Evolutionary conservation across 2,113 vertebrate genomes (phyloP).

Genomic region (Grammomys surdaster): DNA sequence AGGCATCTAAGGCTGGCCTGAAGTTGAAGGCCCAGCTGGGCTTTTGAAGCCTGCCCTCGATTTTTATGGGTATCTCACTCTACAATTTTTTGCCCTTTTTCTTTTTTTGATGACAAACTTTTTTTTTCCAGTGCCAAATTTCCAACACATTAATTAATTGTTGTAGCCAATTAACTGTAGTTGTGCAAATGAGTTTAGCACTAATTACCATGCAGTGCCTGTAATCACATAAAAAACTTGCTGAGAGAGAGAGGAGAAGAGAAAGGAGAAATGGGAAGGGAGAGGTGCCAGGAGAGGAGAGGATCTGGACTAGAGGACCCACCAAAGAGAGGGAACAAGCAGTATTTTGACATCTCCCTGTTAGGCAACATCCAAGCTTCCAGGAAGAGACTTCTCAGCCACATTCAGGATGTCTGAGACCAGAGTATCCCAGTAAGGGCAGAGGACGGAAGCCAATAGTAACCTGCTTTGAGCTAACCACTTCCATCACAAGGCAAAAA

Average conservation of each 20-base stretch:
- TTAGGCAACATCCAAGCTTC: conserved; percentile 14
- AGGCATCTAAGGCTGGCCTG: conserved; percentile 56
- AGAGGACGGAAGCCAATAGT: neutral
- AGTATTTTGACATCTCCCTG: neutral
- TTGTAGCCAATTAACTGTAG: conserved; percentile 99
- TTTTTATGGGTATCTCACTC: conserved; percentile 81
- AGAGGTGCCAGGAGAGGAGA: conserved; percentile 52
- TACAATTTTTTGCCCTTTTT: conserved; percentile 82
- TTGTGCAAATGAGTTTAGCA: conserved; percentile 99
- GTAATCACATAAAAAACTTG: conserved; percentile 91
- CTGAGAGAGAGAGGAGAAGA: conserved; percentile 83
- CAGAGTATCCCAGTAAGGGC: neutral
- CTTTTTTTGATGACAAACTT: conserved; percentile 87
- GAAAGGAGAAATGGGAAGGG: conserved; percentile 63
- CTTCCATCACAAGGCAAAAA: conserved; percentile 40
- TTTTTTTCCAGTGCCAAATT: conserved; percentile 95
- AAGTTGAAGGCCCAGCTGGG: conserved; percentile 83
- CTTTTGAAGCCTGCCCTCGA: conserved; percentile 82
- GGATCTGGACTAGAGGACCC: conserved; percentile 8
- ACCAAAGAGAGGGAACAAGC: neutral
- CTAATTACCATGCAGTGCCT: conserved; percentile 98
- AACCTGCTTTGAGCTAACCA: conserved; percentile 45
- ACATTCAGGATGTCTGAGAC: neutral
- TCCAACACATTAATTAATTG: conserved; percentile 99
- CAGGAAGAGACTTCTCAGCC: neutral